Percentiles rank a stretch among this genome's conserved stretches.
Conservation (phyloP, 2,797 vertebrate genomes). For the Rousettus madagascariensis region DNA sequence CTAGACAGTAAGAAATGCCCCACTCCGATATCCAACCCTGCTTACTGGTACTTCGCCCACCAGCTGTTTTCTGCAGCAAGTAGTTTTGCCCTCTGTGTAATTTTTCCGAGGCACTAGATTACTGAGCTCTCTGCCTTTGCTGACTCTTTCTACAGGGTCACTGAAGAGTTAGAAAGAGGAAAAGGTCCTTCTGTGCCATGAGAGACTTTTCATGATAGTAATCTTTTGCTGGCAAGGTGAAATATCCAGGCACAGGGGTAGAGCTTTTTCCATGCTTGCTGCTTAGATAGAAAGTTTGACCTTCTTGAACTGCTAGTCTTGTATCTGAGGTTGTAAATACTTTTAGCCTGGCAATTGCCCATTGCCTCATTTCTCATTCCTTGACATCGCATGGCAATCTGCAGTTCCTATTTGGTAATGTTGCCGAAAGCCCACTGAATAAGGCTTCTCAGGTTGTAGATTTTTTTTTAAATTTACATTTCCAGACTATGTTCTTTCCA, state of each 20-base stretch:
- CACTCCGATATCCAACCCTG: neutral
- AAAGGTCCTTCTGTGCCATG: neutral
- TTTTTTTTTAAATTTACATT: constrained; percentile 49
- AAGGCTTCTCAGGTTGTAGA: neutral
- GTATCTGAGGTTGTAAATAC: neutral
- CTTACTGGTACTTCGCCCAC: neutral
- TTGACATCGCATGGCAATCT: neutral
- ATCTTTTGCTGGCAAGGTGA: neutral
- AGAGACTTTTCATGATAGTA: neutral
- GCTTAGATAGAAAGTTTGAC: neutral
- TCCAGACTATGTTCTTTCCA: constrained; percentile 10
- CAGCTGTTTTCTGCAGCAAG: neutral
- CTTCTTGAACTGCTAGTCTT: neutral
- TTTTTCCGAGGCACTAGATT: neutral
- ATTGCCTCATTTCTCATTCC: neutral
- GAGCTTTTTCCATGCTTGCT: neutral
- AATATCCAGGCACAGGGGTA: neutral
- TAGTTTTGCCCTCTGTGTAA: neutral
- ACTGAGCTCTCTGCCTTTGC: neutral
- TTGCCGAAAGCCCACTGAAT: neutral
- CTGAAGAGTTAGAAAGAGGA: neutral
- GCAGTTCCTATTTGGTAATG: neutral
- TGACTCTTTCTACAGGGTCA: neutral
- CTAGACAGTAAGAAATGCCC: neutral
- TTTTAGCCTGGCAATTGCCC: neutral